These are phyloP conservation scores for Sebastolobus altivelis DNA, from an alignment of 2,797 vertebrate genomes.

Conservation along the genomic window DNA sequence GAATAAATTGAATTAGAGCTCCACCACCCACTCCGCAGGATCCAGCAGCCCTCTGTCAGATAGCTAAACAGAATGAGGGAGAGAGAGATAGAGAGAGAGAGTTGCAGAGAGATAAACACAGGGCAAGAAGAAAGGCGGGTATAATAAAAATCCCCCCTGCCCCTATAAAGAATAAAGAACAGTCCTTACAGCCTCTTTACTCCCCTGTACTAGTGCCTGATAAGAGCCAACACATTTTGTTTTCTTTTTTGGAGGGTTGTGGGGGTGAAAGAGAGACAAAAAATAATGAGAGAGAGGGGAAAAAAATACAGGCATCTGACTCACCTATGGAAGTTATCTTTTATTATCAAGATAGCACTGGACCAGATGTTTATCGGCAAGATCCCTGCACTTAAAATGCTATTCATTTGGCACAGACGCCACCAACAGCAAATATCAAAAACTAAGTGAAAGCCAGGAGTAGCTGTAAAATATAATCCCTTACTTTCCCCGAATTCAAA, in stretches of 20 bases:
- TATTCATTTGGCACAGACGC: not conserved
- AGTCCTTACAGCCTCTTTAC: constrained; percentile 38
- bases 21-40: constrained; percentile 74
- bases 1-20: constrained; percentile 82
- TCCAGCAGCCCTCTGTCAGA: constrained; percentile 72
- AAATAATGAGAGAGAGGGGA: not conserved
- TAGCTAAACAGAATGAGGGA: constrained; percentile 61
- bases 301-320: not conserved
- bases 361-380: not conserved
- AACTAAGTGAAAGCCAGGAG: not conserved
- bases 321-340: not conserved
- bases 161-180: constrained; percentile 50
- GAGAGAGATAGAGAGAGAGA: constrained; percentile 21
- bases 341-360: constrained; percentile 1
- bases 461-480: not conserved
- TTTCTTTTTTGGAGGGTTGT: not conserved
- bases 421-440: not conserved
- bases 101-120: constrained; percentile 67
- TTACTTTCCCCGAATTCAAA: not conserved
- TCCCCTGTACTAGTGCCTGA: constrained; percentile 24
- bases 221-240: constrained; percentile 18
- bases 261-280: not conserved
- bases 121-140: constrained; percentile 53
- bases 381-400: not conserved
- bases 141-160: constrained; percentile 42